Base-by-base conservation (phyloP, 2,888 invertebrate species). In the Limenitis camilla region DNA sequence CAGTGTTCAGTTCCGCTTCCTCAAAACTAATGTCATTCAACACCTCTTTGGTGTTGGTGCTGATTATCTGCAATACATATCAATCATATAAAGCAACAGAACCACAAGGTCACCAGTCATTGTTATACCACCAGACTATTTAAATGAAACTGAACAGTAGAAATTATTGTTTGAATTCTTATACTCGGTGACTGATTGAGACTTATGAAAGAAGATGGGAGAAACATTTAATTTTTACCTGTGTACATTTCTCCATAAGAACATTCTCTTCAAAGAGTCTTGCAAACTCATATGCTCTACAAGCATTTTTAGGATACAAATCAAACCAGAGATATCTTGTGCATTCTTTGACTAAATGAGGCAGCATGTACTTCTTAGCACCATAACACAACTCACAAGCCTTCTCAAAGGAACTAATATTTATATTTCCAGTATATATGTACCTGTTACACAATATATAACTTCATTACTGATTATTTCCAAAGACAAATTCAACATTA, bases 301-400 rank as follows among this genome's bases (percentile, higher is more conserved):
- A 95, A 0, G 94, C 95, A 77, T 95, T 95, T 66, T 92, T 92
- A 0, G 94, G 92, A 54, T 92, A 91, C 35, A 94, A 76, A 72
- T 94, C 93, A 0, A 93, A 92, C 94, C 95, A 95, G n/a, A 96
- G 81, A 67, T 92, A 95, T 58, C 92, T 90, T 0, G 94, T 95
- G 70, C 96, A 96, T 63, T 94, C 92, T 60, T 94, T 92, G 0
- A 95, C 94, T 6, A 96, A 86, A 74, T 93, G 92, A 0, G 95
- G 95, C 50, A 96, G 74, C 93, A 96, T 94, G 66, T 96, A 96
- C 68, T 96, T 96, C 68, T 96, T 96, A 7, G 95, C 95, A 49
- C 93, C 94, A 73, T 96, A 96, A 70, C 95, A 96, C 33, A 96
- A 74, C 66, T 96, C 95, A 72, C 95, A 95, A 0, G 95, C 95